Base-by-base conservation (phyloP, 2,888 invertebrate species). In the Zygothrica quintamaculata region DNA sequence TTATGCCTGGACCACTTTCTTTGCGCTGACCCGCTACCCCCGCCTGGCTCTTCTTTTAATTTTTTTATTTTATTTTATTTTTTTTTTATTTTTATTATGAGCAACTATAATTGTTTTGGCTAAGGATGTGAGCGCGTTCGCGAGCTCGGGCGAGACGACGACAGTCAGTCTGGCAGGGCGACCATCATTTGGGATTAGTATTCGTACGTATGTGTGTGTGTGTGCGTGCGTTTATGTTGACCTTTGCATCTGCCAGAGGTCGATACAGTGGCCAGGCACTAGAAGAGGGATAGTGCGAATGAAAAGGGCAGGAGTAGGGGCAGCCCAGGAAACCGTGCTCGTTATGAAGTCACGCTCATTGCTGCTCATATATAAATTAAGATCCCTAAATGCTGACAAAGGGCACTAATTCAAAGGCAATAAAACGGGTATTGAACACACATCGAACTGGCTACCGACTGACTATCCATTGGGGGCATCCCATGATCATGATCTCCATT, bases 351-450 rank as follows among this genome's bases (percentile, higher is more conserved):
- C 87, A 84, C 85, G 82, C 87, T 82, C 68, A 72, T 78, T 77
- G 67, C 78, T 48, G 59, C 59, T 57, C 53, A 58, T 68, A 79
- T 79, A 84, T 86, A 84, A 84, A 81, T 84, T 87, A 81, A 84
- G 85, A 84, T 84, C 84, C 87, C 87, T 85, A 81, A 84, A 84
- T 61, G 82, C 82, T 85, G 77, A 87, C 87, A 87, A 84, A 87
- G 84, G 84, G 65, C 87, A 77, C 81, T 87, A 84, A 85, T 84
- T 87, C 85, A 84, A 84, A 64, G 85, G 87, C 79, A 84, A 84
- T 84, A 84, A 87, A 84, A 84, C 82, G 82, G 86, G 82, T 84
- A 84, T 87, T 84, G 84, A 87, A 80, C 86, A 84, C 87, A 82
- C 85, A 80, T 84, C 78, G 84, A 80, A 66, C 78, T 74, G 77